Conservation (phyloP, 2,888 invertebrate genomes). For the Aleiodes leptofemur region DNA sequence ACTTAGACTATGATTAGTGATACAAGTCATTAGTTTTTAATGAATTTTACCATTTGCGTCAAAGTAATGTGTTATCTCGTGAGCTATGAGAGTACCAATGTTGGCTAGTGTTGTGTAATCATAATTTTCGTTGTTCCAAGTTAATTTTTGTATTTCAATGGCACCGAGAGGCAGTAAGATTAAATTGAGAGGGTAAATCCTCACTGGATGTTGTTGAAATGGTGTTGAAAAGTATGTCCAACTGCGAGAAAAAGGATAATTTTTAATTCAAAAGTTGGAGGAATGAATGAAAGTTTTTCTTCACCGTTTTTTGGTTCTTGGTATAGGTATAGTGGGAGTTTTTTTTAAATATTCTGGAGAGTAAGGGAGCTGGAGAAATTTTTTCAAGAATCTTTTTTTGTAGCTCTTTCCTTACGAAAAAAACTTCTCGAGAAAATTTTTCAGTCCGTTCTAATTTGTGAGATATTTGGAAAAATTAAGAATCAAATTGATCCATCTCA, state of each 20-base stretch:
- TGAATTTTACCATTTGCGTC: constrained; percentile 61
- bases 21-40: constrained; percentile 23
- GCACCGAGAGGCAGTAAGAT: constrained; percentile 64
- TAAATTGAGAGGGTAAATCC: constrained; percentile 58
- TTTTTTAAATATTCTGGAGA: too few species aligned
- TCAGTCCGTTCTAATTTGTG: too few species aligned
- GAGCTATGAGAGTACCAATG: constrained; percentile 63
- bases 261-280: too few species aligned
- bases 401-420: too few species aligned
- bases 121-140: constrained; percentile 48
- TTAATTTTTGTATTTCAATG: constrained; percentile 56
- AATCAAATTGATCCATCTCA: too few species aligned
- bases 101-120: constrained; percentile 60
- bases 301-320: too few species aligned
- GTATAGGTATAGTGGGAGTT: too few species aligned
- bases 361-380: too few species aligned
- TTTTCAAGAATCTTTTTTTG: too few species aligned
- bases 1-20: constrained; percentile 3
- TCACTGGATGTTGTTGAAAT: constrained; percentile 57
- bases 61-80: constrained; percentile 65
- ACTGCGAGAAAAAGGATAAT: constrained; percentile 43
- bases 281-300: too few species aligned
- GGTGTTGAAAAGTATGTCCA: constrained; percentile 65
- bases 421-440: too few species aligned
- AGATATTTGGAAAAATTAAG: too few species aligned